These are phyloP conservation scores for Brachyhypopomus gauderio DNA, from an alignment of 2,113 vertebrate species.

Conservation along the genomic window DNA sequence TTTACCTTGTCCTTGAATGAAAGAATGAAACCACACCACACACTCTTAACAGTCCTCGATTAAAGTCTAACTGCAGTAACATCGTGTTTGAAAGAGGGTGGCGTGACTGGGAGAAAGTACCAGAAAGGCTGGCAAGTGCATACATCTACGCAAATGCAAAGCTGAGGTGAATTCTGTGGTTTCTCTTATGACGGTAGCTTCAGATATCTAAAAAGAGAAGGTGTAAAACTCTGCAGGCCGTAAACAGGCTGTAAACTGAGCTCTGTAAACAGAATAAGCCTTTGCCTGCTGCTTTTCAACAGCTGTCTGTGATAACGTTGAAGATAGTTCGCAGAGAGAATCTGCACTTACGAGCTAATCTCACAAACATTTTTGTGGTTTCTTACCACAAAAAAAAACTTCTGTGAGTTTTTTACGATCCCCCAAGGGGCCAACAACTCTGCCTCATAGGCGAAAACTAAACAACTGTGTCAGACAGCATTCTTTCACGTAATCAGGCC, in stretches of 20 bases:
- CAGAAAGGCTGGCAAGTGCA: not conserved
- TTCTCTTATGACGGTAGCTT: not conserved
- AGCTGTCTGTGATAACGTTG: no score
- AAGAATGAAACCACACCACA: not conserved
- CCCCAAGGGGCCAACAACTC: not conserved
- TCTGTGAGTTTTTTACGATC: not conserved
- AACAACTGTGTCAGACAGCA: not conserved
- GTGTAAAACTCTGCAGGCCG: not conserved
- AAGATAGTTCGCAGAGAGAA: no score
- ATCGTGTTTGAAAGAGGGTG: not conserved
- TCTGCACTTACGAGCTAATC: no score
- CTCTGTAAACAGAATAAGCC: no score
- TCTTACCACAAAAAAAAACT: no score
- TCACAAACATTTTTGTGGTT: no score
- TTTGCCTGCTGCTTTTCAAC: no score
- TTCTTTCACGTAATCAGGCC: conserved; percentile 40
- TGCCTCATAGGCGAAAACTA: not conserved
- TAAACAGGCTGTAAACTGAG: not conserved
- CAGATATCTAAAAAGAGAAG: no score
- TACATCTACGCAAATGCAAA: not conserved
- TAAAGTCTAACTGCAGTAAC: not conserved
- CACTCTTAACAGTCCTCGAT: not conserved
- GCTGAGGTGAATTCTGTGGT: not conserved
- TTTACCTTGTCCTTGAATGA: no score
- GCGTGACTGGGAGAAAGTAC: no score